Base-by-base conservation (phyloP, 2,888 invertebrate genomes). In the Hanleya hanleyi region DNA sequence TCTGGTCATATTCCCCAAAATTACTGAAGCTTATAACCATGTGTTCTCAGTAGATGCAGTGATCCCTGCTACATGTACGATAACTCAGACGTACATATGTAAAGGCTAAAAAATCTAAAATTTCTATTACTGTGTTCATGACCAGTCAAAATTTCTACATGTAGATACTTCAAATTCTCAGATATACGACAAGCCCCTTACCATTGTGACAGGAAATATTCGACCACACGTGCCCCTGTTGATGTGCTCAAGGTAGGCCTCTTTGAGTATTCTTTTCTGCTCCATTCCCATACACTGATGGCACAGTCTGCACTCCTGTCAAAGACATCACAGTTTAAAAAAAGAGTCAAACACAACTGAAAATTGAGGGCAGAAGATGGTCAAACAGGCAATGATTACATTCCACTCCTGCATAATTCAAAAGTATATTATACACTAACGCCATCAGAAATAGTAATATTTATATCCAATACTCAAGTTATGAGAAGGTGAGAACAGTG, bases 221-320 rank as follows among this genome's bases (percentile, higher is more conserved):
- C 98, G 92, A 85, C 94, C 94, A 89, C 94, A 97, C 81, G 95
- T 95, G 71, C 94, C 94, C 83, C 93, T 93, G 87, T 95, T 95
- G 29, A 95, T 90, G 88, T 96, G 96, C 87, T 99, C 98, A 68
- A 92, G 91, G 86, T 95, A 95, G 0, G 97, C 95, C 77, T 92
- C 91, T 67, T 94, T 92, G 12, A 98, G 89, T 70, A 92, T 92
- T 18, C 90, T 87, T 78, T 92, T 92, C 47, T 94, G 92, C 38
- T 93, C 92, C 0, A 91, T 86, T 1, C 92, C 93, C 50, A 96
- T 91, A 86, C 98, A 98, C 0, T 94, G 93, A 78, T 92, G 92
- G 88, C 98, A 98, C 0, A 97, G 90, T 67, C 93, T 93, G 87
- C 98, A 98, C 74, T 85, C 83, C 90, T 91, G 78, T 1, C 78